These are phyloP conservation scores for Lonchura striata DNA, from an alignment of 2,113 vertebrate species.

Conservation along the genomic window DNA sequence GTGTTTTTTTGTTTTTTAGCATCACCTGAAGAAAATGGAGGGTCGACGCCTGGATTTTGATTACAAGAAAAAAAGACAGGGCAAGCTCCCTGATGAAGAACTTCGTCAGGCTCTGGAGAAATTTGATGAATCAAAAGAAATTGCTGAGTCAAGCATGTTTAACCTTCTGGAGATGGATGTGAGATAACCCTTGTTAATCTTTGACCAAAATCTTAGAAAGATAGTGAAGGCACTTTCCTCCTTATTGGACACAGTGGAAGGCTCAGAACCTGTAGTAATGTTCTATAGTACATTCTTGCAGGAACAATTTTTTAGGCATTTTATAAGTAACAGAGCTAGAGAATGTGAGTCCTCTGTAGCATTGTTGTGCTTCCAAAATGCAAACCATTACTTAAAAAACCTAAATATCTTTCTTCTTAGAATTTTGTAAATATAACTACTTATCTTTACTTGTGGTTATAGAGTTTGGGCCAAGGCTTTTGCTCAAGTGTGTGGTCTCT, in stretches of 20 bases:
- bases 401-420: neutral
- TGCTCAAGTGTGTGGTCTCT: neutral
- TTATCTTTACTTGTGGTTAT: neutral
- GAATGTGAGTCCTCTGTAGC: neutral
- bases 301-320: neutral
- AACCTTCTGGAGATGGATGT: slow-evolving; percentile 97
- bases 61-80: slow-evolving; percentile 98
- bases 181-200: slow-evolving; percentile 64
- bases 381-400: neutral
- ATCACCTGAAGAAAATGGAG: slow-evolving; percentile 96
- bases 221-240: neutral
- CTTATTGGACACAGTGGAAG: neutral
- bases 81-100: slow-evolving; percentile 93
- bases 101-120: slow-evolving; percentile 95
- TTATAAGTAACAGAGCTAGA: neutral
- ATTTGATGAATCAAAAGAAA: slow-evolving; percentile 97
- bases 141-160: slow-evolving; percentile 98
- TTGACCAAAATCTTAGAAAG: neutral
- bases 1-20: slow-evolving; percentile 69
- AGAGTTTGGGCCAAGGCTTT: neutral
- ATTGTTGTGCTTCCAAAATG: neutral
- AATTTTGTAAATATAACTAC: neutral
- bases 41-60: slow-evolving; percentile 97
- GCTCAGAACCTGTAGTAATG: neutral
- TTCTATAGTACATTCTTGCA: neutral